Evolutionary conservation across 2,888 invertebrate genomes (phyloP), one percentile per base, ranked within the genome.

Genomic region (Lithosia quadra): DNA sequence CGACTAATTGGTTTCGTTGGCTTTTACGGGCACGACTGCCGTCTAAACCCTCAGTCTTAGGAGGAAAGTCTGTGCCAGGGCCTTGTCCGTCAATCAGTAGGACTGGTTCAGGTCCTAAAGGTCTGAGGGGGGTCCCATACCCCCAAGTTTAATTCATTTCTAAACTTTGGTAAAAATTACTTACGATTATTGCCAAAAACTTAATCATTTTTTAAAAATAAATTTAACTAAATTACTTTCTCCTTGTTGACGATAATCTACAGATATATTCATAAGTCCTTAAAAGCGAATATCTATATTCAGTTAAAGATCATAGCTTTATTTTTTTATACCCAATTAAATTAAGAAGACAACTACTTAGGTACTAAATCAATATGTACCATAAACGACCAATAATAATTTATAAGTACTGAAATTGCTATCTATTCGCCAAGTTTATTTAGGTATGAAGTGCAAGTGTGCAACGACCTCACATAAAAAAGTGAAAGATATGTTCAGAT

Each of bases 401-500:
- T n/a, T n/a, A n/a, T n/a, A n/a, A n/a, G n/a, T n/a, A n/a, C n/a
- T n/a, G n/a, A n/a, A 49, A 49, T 49, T 49, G 18, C 49, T n/a
- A 49, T 49, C n/a, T n/a, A n/a, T 49, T 18, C n/a, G 49, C 9
- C n/a, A 49, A 49, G 49, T 49, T 49, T n/a, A 49, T 49, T 49
- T 49, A 7, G 13, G 13, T 13, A 24, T 15, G 2, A 56, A 56
- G 56, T 56, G 55, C 39, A 43, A 58, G 28, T 28, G 56, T 56
- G 55, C 39, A 43, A 58, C 36, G n/a, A 36, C 22, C 5, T 22
- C 34, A 15, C 53, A 36, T 22, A 34, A 55, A 53, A 34, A 55
- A 21, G 22, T 22, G 21, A 21, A 68, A 67, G 67, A 66, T 71
- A 65, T 63, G 66, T 63, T 43, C 8, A 15, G n/a, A 49, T n/a